Evolutionary conservation across 2,797 vertebrate genomes (phyloP), one percentile per base, ranked within the genome.

Genomic region (Syngnathus acus): DNA sequence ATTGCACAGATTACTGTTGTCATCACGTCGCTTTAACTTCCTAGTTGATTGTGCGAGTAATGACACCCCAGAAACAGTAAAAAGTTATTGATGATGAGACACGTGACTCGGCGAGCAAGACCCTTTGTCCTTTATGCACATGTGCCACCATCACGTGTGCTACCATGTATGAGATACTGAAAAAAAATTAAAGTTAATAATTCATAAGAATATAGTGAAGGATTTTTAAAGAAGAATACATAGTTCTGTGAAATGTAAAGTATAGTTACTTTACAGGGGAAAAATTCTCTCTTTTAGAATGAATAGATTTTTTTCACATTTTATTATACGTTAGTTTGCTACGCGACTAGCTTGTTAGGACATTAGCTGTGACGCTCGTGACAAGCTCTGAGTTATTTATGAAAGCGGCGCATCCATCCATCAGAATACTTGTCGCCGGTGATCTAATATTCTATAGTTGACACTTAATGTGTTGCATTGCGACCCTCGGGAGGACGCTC

Each of bases 41-140:
- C 59, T 89, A 90, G 92, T 92, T 92, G 91, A 92, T 92, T 89
- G 83, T 85, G 76, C 79, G 77, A 87, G 84, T 93, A 91, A 92
- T 93, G 92, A 92, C 87, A 84, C 88, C 89, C 82, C 82, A 89
- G 74, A 89, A 87, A 90, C 40, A 42, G 6, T 8, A 10, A 10
- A 42, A 42, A 42, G 9, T 42, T 42, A 42, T 42, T 42, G 9
- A 32, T 32, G 4, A 32, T 32, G 2, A 32, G 32, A 32, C 32
- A 32, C 32, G 32, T 32, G 32, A 32, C 32, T 32, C 32, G 4
- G 32, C 3, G 32, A 32, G 32, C 32, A 4, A 32, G 32, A 32
- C 32, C 32, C 32, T 32, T 32, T 32, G 32, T 32, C 32, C 32
- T 32, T 32, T 32, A 32, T 32, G 32, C 32, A 32, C 32, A 32